A percentile compares a stretch with the other conserved stretches of the same genome.
Evolutionary conservation across 1,140 invertebrate genomes (phyloP).

Genomic region (Bombus sibiricus): DNA sequence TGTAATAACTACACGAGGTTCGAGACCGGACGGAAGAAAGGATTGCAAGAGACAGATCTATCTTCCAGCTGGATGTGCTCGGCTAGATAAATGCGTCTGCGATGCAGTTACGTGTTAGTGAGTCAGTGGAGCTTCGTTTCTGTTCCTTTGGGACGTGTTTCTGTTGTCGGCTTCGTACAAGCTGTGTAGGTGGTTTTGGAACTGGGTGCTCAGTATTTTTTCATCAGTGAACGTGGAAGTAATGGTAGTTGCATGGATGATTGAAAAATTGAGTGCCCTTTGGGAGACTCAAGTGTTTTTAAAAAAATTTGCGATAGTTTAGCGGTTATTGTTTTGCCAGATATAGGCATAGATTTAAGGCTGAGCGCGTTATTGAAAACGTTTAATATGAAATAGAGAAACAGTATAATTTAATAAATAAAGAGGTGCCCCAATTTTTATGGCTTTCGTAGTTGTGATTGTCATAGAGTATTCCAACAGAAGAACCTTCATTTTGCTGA

Average conservation of each 20-base stretch:
- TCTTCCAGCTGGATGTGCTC: slow-evolving; percentile 25
- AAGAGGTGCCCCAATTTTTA: too few species aligned
- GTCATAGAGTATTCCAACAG: neutral
- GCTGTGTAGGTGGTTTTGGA: slow-evolving; percentile 4
- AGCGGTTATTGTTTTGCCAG: neutral
- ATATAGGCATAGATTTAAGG: neutral
- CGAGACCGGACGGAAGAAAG: slow-evolving; percentile 10
- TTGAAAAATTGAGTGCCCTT: neutral
- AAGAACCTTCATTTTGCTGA: neutral
- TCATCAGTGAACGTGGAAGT: neutral
- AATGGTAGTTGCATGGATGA: neutral
- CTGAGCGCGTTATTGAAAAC: neutral
- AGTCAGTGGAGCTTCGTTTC: slow-evolving; percentile 26
- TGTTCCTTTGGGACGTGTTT: neutral
- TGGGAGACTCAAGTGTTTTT: neutral
- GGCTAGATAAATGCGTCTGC: slow-evolving; percentile 27
- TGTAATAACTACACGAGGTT: slow-evolving; percentile 22
- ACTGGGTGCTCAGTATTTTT: neutral
- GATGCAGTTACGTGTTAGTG: slow-evolving; percentile 19
- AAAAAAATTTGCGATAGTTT: neutral
- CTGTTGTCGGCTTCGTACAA: neutral
- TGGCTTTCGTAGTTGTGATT: too few species aligned
- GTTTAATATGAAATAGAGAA: neutral
- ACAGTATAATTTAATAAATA: neutral
- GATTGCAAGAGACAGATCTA: slow-evolving; percentile 33